phyloP scores from a whole-genome alignment of 2,888 invertebrate species.

The Homarus gammarus region DNA sequence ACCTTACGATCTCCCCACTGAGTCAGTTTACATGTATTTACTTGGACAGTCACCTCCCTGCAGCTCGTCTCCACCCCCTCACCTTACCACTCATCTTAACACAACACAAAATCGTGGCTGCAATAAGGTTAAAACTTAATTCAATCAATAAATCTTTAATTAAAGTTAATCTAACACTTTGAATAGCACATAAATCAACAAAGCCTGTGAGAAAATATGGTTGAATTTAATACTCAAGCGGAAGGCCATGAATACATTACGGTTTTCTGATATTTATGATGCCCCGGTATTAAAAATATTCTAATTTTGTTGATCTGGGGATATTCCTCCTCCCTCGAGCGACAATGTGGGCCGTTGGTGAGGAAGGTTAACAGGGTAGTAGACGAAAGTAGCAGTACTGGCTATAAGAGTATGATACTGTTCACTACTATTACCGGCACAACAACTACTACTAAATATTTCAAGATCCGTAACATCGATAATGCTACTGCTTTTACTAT shows the following conservation, averaged over 20 bases:
- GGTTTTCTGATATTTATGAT: not conserved
- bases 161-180: not conserved
- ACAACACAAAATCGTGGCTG: not conserved
- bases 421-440: too few relatives aligned
- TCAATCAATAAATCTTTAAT: not conserved
- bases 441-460: too few relatives aligned
- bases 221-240: not conserved
- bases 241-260: conserved; percentile 8
- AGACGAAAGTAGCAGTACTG: too few relatives aligned
- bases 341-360: not conserved
- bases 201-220: not conserved
- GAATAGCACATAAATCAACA: not conserved
- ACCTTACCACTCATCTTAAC: not conserved
- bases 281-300: conserved; percentile 1
- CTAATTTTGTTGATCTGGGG: not conserved
- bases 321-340: not conserved
- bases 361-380: too few relatives aligned
- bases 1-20: too few relatives aligned
- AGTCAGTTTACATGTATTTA: too few relatives aligned
- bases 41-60: too few relatives aligned
- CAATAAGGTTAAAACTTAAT: not conserved
- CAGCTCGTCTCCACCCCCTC: not conserved
- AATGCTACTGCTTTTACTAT: too few relatives aligned
- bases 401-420: too few relatives aligned
- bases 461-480: too few relatives aligned